Base-by-base conservation (phyloP, 2,888 invertebrate genomes). In the Embidobia sp. region DNA sequence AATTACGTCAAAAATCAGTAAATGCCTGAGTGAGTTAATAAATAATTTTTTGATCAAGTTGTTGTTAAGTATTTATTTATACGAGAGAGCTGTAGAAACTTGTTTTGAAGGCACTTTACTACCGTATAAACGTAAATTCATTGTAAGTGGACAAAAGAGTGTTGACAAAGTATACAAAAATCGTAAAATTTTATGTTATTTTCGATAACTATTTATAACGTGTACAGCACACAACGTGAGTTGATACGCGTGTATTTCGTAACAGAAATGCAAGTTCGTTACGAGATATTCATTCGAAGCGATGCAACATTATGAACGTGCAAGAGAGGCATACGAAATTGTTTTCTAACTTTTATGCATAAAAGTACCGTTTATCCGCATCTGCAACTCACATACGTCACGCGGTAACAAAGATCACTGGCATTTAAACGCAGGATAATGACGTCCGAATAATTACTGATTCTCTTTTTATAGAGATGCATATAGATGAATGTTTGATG, bases 351-450 rank as follows among this genome's bases (percentile, higher is more conserved):
- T 44, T 67, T 42, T 22, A 33, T 11, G 13, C 27, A 3, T 49
- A 33, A 33, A 40, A 35, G 29, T 57, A 22, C 19, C 44, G 55
- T 49, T 49, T 31, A 8, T 22, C 37, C 33, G 44, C 46, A 15
- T 55, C 3, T 16, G 19, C 33, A 19, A n/a, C n/a, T n/a, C 27
- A 11, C n/a, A 22, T 29, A 69, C 57, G 49, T 77, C 46, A 48
- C 66, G 40, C 44, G 42, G 42, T 42, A 70, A 67, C 67, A 69
- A 81, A 84, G 80, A 85, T 80, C 81, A 82, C 82, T 85, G 85
- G 82, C 85, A 85, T 85, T 85, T 85, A 85, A 81, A 77, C 79
- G 72, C 35, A 77, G 77, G 81, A 84, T 85, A 84, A 85, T 85
- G 80, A 83, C 78, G 70, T 78, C 76, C 79, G 53, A 69, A 55